Base-by-base conservation (phyloP, 2,113 vertebrate genomes). In the Colius striatus region DNA sequence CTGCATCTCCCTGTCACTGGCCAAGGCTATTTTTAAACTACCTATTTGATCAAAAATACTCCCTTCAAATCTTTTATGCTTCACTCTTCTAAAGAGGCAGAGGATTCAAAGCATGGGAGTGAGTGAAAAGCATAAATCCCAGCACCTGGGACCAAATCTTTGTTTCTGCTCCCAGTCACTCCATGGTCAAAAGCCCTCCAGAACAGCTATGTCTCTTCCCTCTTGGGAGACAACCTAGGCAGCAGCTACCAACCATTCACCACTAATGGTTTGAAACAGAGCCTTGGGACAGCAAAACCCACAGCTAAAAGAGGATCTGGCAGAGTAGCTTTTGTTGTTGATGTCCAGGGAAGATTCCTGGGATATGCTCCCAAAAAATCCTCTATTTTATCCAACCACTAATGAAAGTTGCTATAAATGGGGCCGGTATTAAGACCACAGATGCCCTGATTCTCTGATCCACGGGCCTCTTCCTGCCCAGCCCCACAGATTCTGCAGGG, bases 381-480 rank as follows among this genome's bases (percentile, higher is more conserved):
- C 15, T 53, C 21, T 38, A 7, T 50, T 92, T 68, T 71, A 87
- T 14, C 43, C 61, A 75, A 72, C 27, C 34, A 34, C 55, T 48
- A 60, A 58, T 23, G 26, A 50, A 84, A 81, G 41, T 0, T 32
- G 30, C 47, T 41, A 94, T 63, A 89, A 83, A 92, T 11, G 15
- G 53, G 16, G 11, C 0, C 0, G 2, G 13, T 68, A 76, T 36
- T 27, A 50, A 94, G 60, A 47, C 29, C 22, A 65, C 0, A 0
- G 1, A 0, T 54, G 26, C 26, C 25, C 43, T 62, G 36, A 41
- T 61, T 61, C 74, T 71, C 74, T 73, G 63, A 71, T 9, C 13
- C 53, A 68, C 11, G 5, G 61, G 14, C 19, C 16, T 90, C 23
- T 75, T 75, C 66, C 29, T 43, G 32, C 23, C 13, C 62, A 88